phyloP scores from a whole-genome alignment of 1,140 invertebrate species.

The Micrasema longulum region DNA sequence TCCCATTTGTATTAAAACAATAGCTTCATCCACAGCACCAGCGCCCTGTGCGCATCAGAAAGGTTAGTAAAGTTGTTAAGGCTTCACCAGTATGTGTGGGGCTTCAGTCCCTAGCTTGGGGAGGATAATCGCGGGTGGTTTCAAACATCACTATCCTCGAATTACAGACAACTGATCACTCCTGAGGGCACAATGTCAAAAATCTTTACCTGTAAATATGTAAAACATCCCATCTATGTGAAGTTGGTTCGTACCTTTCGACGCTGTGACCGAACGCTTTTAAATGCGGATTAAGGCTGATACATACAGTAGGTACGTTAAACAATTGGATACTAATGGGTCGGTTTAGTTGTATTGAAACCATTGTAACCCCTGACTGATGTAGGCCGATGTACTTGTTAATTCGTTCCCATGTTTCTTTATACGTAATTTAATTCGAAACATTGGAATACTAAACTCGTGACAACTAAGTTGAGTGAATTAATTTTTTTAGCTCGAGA shows the following conservation, averaged over 20 bases:
- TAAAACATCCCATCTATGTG: not conserved
- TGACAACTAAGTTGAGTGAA: too few species aligned
- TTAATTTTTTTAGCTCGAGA: too few species aligned
- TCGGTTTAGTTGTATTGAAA: conserved; percentile 39
- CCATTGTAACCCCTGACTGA: conserved; percentile 37
- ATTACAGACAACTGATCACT: not conserved
- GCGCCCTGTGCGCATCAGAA: conserved; percentile 13
- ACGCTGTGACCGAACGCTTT: not conserved
- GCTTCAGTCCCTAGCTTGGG: conserved; percentile 45
- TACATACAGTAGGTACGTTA: conserved; percentile 45
- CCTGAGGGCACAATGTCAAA: not conserved
- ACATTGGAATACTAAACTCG: too few species aligned
- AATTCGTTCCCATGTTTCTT: conserved; percentile 9
- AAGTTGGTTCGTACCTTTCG: not conserved
- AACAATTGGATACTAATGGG: conserved; percentile 51
- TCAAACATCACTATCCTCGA: conserved; percentile 21
- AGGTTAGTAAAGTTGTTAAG: conserved; percentile 43
- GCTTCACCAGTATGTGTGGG: conserved; percentile 47
- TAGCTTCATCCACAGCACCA: conserved; percentile 14
- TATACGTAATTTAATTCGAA: too few species aligned
- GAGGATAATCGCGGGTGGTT: conserved; percentile 53
- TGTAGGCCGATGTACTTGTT: conserved; percentile 24
- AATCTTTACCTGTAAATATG: not conserved
- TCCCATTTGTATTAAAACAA: conserved; percentile 27
- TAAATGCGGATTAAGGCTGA: conserved; percentile 40